Evolutionary conservation across 1,140 invertebrate genomes (phyloP).

Genomic region (Dolichoris vasculosae): DNA sequence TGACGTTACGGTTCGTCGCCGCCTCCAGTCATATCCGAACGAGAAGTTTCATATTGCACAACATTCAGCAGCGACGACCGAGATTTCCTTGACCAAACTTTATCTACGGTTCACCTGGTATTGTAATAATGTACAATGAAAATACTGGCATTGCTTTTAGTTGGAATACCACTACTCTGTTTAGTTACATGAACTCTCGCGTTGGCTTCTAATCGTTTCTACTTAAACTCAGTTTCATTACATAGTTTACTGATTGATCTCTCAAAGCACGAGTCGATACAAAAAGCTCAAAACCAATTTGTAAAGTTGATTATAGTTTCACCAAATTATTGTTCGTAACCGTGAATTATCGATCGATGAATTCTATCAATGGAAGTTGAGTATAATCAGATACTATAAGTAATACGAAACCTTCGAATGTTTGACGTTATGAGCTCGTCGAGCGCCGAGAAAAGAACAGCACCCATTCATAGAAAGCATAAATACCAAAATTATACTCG

Average conservation of each 20-base stretch:
- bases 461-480: no score
- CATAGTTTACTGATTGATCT: not conserved
- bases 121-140: conserved; percentile 67
- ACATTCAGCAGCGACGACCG: conserved; percentile 57
- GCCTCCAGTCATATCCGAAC: conserved; percentile 73
- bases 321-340: not conserved
- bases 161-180: conserved; percentile 28
- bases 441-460: no score
- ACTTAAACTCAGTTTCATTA: conserved; percentile 26
- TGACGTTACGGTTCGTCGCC: conserved; percentile 74
- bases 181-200: conserved; percentile 48
- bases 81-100: conserved; percentile 64
- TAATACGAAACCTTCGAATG: not conserved
- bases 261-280: not conserved
- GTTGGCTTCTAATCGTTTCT: not conserved
- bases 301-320: not conserved
- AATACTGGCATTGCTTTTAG: conserved; percentile 41
- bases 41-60: conserved; percentile 72
- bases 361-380: not conserved
- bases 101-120: conserved; percentile 65
- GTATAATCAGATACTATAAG: not conserved
- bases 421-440: not conserved
- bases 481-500: no score
- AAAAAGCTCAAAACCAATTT: not conserved
- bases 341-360: not conserved